Conservation (phyloP, 1,140 invertebrate genomes). For the Cherax destructor region DNA sequence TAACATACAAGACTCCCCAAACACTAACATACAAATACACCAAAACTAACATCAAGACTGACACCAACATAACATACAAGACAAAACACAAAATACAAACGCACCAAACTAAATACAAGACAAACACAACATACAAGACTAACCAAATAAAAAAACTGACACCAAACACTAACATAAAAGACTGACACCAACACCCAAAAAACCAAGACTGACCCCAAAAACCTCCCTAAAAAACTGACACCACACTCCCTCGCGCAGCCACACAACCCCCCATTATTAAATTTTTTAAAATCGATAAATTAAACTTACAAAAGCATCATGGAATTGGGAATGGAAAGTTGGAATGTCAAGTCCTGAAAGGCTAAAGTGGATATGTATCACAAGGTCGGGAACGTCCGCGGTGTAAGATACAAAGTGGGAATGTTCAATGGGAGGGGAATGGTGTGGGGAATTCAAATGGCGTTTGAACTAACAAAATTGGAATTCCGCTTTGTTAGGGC, state of each 20-base stretch:
- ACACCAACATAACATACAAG: not conserved
- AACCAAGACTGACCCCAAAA: not conserved
- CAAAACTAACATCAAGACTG: not conserved
- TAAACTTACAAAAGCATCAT: not conserved
- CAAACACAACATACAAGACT: not conserved
- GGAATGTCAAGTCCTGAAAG: not conserved
- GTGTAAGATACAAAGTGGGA: not conserved
- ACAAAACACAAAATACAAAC: not conserved
- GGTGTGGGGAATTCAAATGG: not conserved
- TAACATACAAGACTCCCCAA: not conserved
- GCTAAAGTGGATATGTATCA: not conserved
- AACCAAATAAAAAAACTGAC: not conserved
- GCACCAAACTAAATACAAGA: not conserved
- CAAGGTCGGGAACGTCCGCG: too few relatives aligned
- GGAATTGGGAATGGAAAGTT: not conserved
- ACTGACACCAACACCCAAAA: not conserved
- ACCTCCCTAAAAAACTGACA: not conserved
- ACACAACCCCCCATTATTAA: too few relatives aligned
- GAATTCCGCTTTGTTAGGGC: too few relatives aligned
- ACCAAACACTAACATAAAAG: not conserved
- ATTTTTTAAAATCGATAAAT: too few relatives aligned
- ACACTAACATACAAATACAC: too few relatives aligned
- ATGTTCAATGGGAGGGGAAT: not conserved
- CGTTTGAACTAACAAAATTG: too few relatives aligned
- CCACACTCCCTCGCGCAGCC: too few relatives aligned